Percentiles rank a stretch among this genome's conserved stretches.
Evolutionary conservation across 2,888 invertebrate genomes (phyloP).

Genomic region (Halictus quadricinctus): DNA sequence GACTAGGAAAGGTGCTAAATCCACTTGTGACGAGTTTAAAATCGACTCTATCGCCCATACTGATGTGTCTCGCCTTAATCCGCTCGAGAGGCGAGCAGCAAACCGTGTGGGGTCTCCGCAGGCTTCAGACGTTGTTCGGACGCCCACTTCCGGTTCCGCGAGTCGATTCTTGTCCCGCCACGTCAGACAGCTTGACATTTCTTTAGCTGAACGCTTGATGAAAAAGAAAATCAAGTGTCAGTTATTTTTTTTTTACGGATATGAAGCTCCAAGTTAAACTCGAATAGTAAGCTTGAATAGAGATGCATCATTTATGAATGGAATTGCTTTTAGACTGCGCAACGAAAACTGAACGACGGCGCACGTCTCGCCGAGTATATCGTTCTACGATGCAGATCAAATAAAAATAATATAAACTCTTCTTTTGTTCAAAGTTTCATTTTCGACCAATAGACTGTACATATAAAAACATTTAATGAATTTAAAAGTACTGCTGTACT

Average conservation of each 20-base stretch:
- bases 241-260: background rate
- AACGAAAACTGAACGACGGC: background rate
- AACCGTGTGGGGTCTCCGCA: constrained; percentile 2
- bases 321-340: background rate
- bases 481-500: no score
- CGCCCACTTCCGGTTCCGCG: background rate
- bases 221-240: background rate
- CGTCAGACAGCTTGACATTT: background rate
- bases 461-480: no score
- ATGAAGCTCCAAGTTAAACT: background rate
- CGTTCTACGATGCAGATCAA: background rate
- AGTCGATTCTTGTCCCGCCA: background rate
- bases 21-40: constrained; percentile 79
- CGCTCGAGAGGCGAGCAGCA: constrained; percentile 41
- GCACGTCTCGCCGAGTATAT: background rate
- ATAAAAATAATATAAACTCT: background rate
- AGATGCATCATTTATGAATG: background rate
- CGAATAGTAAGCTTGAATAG: background rate
- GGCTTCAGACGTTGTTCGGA: constrained; percentile 15
- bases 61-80: constrained; percentile 70
- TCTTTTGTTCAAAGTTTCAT: background rate
- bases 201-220: background rate
- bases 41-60: constrained; percentile 75
- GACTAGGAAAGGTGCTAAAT: constrained; percentile 73
- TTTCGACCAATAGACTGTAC: no score